Evolutionary conservation across 2,888 invertebrate genomes (phyloP), one percentile per base, ranked within the genome.

Genomic region (Platycheirus albimanus): DNA sequence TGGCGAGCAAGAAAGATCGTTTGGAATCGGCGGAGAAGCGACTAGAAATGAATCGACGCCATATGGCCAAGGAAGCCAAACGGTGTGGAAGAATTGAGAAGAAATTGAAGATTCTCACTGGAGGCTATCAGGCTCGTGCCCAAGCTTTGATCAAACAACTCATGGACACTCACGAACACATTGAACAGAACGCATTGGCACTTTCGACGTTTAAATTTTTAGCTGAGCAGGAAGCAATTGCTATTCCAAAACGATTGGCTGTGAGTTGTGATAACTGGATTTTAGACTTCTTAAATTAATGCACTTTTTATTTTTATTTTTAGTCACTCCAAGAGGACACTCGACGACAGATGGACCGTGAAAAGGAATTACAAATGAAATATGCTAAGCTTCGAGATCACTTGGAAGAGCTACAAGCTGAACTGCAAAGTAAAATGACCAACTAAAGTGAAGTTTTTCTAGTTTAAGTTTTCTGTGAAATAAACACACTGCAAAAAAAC

Each of bases 11-110:
- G 90, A 99, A 99, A 89, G 99, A 99, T 91, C 93, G 98, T 47
- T 92, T 99, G 66, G 98, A 99, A 89, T 97, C 98, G 0, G 94
- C 96, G 0, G 98, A 99, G 88, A 97, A 98, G 88, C 92, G 96
- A 83, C 91, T 99, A 36, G 99, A 99, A 90, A 95, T 96, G 89
- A 98, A 99, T 90, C 93, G 99, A 85, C 94, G 94, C 76, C 98
- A 98, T 91, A 99, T 99, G 99, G 96, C 97, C 0, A 95, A 95
- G 85, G 98, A 99, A 91, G 99, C 99, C 0, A 99, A 99, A 91
- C 94, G 95, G 74, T 99, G 99, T 61, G 97, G 97, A 0, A 99
- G 99, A 91, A 95, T 98, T 93, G 99, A 99, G 91, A 99, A 99
- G 91, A 99, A 98, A 91, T 91, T 99, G 24, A 95, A 98, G 91